Percentiles rank a stretch among this genome's conserved stretches.
Evolutionary conservation across 2,888 invertebrate genomes (phyloP).

Genomic region (Gymnocheta viridis): DNA sequence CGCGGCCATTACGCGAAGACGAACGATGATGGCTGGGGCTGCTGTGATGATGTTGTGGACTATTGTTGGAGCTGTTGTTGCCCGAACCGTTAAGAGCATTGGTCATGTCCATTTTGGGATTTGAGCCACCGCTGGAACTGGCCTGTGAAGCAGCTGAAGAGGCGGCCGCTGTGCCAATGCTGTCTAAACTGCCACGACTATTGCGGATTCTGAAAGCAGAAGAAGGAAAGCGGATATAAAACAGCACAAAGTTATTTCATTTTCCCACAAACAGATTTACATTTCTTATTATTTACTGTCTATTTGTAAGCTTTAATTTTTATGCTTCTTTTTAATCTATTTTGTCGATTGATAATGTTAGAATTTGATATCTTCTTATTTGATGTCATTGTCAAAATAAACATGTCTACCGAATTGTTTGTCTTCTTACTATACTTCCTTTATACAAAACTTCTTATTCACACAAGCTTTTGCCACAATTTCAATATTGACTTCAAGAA

Average conservation of each 20-base stretch:
- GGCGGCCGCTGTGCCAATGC: constrained; percentile 80
- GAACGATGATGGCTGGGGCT: constrained; percentile 71
- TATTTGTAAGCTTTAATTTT: constrained; percentile 11
- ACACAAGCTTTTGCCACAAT: constrained; percentile 15
- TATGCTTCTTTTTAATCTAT: neutral
- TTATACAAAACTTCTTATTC: neutral
- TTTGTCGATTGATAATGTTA: constrained; percentile 29
- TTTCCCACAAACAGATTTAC: too few species aligned
- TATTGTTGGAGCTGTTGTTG: constrained; percentile 66
- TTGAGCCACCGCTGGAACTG: constrained; percentile 76
- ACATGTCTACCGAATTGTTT: constrained; percentile 55
- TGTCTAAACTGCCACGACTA: constrained; percentile 82
- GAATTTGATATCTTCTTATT: constrained; percentile 21
- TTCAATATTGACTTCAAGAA: constrained; percentile 52
- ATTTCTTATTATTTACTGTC: constrained; percentile 11
- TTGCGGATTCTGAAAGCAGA: constrained; percentile 79
- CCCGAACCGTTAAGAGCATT: constrained; percentile 61
- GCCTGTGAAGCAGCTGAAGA: constrained; percentile 79
- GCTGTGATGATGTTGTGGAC: constrained; percentile 72
- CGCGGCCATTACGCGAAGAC: constrained; percentile 77
- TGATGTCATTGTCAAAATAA: constrained; percentile 36
- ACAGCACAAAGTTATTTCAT: too few species aligned
- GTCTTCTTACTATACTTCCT: constrained; percentile 17
- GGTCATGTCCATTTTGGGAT: constrained; percentile 76
- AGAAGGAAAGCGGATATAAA: neutral